Base-by-base conservation (phyloP, 2,113 vertebrate genomes). In the Menidia beryllina region DNA sequence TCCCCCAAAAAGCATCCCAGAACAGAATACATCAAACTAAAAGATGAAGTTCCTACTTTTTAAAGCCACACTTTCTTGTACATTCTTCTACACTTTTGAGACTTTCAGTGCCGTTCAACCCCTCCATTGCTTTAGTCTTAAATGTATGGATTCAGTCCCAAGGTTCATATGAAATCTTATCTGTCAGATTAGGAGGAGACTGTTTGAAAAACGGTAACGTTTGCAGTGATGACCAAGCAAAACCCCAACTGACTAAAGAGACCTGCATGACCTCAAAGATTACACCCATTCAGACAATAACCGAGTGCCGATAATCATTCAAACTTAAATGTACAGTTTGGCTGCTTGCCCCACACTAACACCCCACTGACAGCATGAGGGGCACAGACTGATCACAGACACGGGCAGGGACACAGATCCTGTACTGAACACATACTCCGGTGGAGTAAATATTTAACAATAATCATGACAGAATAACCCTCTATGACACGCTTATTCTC, bases 281-380 rank as follows among this genome's bases (percentile, higher is more conserved):
- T 34, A 41, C 3, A 24, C 39, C 34, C 54, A 23, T 26, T 23
- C 23, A 2, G 43, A 56, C 45, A 59, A 52, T 39, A 65, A 20
- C 5, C 20, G 75, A n/a, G n/a, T n/a, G n/a, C 24, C 26, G 58
- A 34, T 27, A 23, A 17, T 38, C 39, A 26, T 78, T 72, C 21
- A 39, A 48, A 56, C 7, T 19, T 30, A 50, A 23, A 26, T 3
- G 9, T 66, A 60, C 17, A 45, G 55, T 19, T n/a, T 43, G 19
- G 23, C 17, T 20, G 17, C 41, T 36, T 14, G 53, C 63, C 59
- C 63, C 56, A 30, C 2, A 34, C 43, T 5, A 36, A 19, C 13
- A 19, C 19, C 25, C 27, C 27, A 2, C 5, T 53, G 2, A 57
- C 0, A 30, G 30, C 4, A 30, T 24, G 45, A 14, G 55, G 25